Base-by-base conservation (phyloP, 2,113 vertebrate genomes). In the Gavia stellata region DNA sequence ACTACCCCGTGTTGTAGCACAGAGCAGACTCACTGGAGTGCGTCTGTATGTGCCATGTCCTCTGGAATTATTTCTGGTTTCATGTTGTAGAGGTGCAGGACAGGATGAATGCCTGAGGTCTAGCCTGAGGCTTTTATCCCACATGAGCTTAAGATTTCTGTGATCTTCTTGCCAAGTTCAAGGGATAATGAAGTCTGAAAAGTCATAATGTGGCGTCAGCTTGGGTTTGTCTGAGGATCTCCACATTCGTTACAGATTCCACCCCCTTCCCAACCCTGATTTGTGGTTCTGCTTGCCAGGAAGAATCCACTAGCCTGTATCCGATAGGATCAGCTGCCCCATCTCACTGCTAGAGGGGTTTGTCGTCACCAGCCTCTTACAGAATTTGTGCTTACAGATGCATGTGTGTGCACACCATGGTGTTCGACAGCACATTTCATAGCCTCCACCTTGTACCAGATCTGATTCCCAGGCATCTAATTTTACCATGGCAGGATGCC, bases 341-440 rank as follows among this genome's bases (percentile, higher is more conserved):
- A 12, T 62, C 53, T 77, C 10, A 1, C 29, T 86, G 72, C 44
- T 38, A 17, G 45, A 34, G 33, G n/a, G 45, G 59, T 94, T 42
- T 42, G 67, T 9, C 14, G 31, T 8, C 5, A 1, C 23, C 38
- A 65, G 47, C 17, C 28, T 23, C 56, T 16, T 40, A 2, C 33
- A 45, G 75, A 49, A 17, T 10, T 4, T 3, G 29, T 25, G 38
- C 28, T 44, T 26, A 19, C 3, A 19, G 52, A 0, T 26, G 26
- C 4, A 3, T 0, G 0, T 8, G 17, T 45, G 74, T 40, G 45
- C 50, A 4, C 1, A 0, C 17, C 4, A 1, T 28, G 63, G 11
- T 17, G 24, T 21, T 78, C 12, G 21, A 28, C 36, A 80, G 63
- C 42, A 47, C 23, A 0, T 20, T 52, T 50, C 24, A 4, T 53